Evolutionary conservation across 2,797 vertebrate genomes (phyloP).

Genomic region (Mormyrus proboscirostris): DNA sequence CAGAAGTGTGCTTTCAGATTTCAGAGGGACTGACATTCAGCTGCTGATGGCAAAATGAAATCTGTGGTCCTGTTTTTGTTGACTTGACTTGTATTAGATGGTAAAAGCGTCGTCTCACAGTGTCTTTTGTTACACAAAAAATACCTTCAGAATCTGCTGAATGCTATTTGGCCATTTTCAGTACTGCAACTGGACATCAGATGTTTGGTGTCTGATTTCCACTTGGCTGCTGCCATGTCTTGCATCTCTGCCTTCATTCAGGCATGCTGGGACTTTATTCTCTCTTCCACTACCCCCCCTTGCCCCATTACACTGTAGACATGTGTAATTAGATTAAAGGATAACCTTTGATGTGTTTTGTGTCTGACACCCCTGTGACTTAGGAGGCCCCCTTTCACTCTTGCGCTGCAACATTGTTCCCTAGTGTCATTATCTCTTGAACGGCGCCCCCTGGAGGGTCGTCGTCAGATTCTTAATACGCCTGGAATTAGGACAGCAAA

Average conservation of each 20-base stretch:
- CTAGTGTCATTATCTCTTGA: slow-evolving; percentile 22
- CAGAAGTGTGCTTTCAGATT: not conserved
- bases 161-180: not conserved
- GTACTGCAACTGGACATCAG: not conserved
- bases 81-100: not conserved
- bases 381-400: slow-evolving; percentile 22
- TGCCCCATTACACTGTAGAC: not conserved
- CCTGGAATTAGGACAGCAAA: slow-evolving; percentile 55
- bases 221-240: not conserved
- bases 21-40: not conserved
- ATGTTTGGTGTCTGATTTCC: not conserved
- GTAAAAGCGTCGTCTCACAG: not conserved
- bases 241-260: not conserved
- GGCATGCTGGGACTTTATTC: not conserved
- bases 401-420: slow-evolving; percentile 11
- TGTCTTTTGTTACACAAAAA: not conserved
- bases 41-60: not conserved
- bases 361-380: slow-evolving; percentile 26
- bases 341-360: slow-evolving; percentile 32
- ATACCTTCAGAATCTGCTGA: not conserved
- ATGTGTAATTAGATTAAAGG: slow-evolving; percentile 28
- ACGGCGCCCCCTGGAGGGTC: slow-evolving; percentile 38
- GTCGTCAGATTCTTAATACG: slow-evolving; percentile 44
- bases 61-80: not conserved
- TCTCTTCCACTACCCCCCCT: not conserved